Conservation (phyloP, 2,888 invertebrate species). For the Gastrophysa polygoni region DNA sequence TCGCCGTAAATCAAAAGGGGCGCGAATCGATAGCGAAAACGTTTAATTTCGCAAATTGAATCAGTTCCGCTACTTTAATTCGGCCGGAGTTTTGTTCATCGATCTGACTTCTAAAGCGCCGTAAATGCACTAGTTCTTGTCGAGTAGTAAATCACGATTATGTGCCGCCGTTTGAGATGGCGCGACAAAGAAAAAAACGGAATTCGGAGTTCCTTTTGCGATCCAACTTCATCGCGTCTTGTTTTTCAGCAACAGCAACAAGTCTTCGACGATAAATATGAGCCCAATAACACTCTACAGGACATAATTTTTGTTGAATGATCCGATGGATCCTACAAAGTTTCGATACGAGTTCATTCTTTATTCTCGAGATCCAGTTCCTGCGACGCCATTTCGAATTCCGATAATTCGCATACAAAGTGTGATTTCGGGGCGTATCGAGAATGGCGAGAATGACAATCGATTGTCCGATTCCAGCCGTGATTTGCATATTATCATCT, state of each 20-base stretch:
- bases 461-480: too few relatives aligned
- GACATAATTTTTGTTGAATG: too few relatives aligned
- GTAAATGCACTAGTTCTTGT: background rate
- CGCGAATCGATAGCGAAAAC: slow-evolving; percentile 25
- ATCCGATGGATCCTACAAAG: too few relatives aligned
- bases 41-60: slow-evolving; percentile 39
- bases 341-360: too few relatives aligned
- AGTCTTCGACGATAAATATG: background rate
- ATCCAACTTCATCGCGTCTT: background rate
- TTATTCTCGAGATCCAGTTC: too few relatives aligned
- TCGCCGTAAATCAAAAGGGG: slow-evolving; percentile 26
- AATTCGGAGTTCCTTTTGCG: background rate
- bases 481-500: background rate
- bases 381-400: too few relatives aligned
- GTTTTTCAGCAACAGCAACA: background rate
- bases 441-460: too few relatives aligned
- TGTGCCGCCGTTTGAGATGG: background rate
- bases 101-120: slow-evolving; percentile 13
- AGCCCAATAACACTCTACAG: too few relatives aligned
- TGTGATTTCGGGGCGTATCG: too few relatives aligned
- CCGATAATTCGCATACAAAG: too few relatives aligned
- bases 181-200: background rate
- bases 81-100: slow-evolving; percentile 32
- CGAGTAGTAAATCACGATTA: slow-evolving; percentile 8
- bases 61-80: slow-evolving; percentile 37